phyloP scores from a whole-genome alignment of 2,888 invertebrate species.

The Tridacna gigas region DNA sequence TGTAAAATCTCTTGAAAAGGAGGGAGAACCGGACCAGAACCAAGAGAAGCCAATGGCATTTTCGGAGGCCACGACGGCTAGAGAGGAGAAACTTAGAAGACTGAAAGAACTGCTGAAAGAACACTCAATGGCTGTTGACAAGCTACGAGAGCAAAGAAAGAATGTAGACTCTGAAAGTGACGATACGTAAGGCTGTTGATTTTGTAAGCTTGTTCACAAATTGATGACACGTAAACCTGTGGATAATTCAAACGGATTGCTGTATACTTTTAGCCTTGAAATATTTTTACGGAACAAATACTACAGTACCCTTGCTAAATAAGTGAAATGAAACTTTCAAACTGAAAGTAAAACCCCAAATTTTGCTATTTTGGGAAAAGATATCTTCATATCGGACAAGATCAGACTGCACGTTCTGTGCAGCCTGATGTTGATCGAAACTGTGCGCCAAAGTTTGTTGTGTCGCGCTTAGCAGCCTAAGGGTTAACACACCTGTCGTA shows the following conservation, averaged over 20 bases:
- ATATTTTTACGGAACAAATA: no score
- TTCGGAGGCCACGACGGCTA: constrained; percentile 44
- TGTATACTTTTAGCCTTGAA: no score
- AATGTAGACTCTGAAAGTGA: not conserved
- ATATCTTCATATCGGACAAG: not conserved
- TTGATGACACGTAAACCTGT: no score
- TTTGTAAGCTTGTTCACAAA: not conserved
- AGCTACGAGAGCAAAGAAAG: constrained; percentile 19
- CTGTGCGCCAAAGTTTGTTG: not conserved
- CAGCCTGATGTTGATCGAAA: not conserved
- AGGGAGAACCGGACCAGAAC: not conserved
- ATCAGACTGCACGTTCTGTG: not conserved
- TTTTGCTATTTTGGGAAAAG: not conserved
- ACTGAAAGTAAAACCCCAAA: no score
- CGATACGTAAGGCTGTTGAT: not conserved
- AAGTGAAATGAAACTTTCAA: no score
- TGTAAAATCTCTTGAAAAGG: not conserved
- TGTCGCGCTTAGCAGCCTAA: not conserved
- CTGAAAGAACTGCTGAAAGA: constrained; percentile 56
- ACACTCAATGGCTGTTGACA: constrained; percentile 53
- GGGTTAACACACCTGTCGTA: not conserved
- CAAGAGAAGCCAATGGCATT: constrained; percentile 38
- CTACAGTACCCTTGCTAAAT: no score
- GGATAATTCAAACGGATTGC: no score
- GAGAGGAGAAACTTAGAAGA: constrained; percentile 50